Evolutionary conservation across 2,888 invertebrate species (phyloP).

Genomic region (Lithophane leautieri): DNA sequence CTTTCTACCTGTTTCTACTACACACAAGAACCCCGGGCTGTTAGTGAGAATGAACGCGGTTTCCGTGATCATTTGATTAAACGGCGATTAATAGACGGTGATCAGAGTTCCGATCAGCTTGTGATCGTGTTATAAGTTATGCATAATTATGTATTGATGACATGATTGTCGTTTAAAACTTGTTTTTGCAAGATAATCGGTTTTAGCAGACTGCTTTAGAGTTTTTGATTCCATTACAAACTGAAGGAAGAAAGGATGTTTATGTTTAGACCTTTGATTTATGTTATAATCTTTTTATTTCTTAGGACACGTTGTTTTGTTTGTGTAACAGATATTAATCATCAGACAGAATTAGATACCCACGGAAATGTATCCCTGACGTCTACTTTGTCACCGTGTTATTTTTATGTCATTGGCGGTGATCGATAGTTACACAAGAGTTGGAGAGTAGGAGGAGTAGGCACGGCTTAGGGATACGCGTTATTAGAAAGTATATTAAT

Average conservation of each 20-base stretch:
- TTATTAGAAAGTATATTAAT: background rate
- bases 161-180: background rate
- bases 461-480: background rate
- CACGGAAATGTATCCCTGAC: conserved; percentile 30
- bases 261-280: background rate
- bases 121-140: conserved; percentile 3
- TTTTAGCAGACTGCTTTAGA: background rate
- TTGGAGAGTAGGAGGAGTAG: conserved; percentile 6
- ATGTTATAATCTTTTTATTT: background rate
- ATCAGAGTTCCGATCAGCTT: conserved; percentile 13
- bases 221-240: background rate
- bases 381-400: conserved; percentile 26
- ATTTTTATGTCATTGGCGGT: conserved; percentile 34
- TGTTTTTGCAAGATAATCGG: background rate
- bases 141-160: background rate
- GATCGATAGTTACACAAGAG: conserved; percentile 32
- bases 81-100: conserved; percentile 23
- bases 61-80: conserved; percentile 22
- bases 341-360: conserved; percentile 33
- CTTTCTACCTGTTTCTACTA: conserved; percentile 41
- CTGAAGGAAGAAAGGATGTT: background rate
- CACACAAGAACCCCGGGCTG: conserved; percentile 18
- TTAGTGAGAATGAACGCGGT: conserved; percentile 29
- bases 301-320: background rate
- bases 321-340: conserved; percentile 25